Base-by-base conservation (phyloP, 2,797 vertebrate species). In the Synanceia verrucosa region DNA sequence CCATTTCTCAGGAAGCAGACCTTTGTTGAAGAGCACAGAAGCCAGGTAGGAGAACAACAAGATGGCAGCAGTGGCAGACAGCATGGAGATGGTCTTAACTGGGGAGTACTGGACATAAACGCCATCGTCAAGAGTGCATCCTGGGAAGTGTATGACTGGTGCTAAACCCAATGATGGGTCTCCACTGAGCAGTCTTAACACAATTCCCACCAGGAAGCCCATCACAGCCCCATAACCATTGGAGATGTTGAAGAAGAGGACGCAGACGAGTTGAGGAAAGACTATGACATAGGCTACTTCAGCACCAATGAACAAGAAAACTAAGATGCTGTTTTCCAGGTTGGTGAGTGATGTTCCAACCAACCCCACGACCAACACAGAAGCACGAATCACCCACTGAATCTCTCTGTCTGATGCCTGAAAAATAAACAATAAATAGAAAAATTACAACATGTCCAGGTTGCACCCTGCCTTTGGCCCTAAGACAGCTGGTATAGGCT, bases 191-290 rank as follows among this genome's bases (percentile, higher is more conserved):
- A 83, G 2, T 47, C 79, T 76, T 1, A 87, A 6, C 10, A 41
- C 2, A 0, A 59, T 1, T 5, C 84, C 82, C 3, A 63, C 18
- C 7, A 73, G 3, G 0, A 10, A 65, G 23, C 86, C 83, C 18
- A 52, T 13, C 1, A 78, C 2, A n/a, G 76, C 69, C 0, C 94
- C 91, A 0, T 94, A 95, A 16, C 70, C 70, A 14, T 95, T 94
- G 0, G 88, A 89, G 59, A 71, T 34, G 9, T 81, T 75, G 65
- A 75, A 5, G 1, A 93, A 95, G 24, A 95, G 88, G 4, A 88
- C 77, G 0, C 94, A 95, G 52, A 91, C 43, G 0, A 95, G 83
- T 61, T 95, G 94, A 18, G 94, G 89, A 51, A 94, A 93, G 12
- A 94, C 60, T 4, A 95, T 2, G 1, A 81, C 21, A 0, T 94